Percentiles rank a stretch among this genome's conserved stretches.
These are phyloP conservation scores for Cettia cetti DNA, from an alignment of 2,113 vertebrate species.

Conservation along the genomic window DNA sequence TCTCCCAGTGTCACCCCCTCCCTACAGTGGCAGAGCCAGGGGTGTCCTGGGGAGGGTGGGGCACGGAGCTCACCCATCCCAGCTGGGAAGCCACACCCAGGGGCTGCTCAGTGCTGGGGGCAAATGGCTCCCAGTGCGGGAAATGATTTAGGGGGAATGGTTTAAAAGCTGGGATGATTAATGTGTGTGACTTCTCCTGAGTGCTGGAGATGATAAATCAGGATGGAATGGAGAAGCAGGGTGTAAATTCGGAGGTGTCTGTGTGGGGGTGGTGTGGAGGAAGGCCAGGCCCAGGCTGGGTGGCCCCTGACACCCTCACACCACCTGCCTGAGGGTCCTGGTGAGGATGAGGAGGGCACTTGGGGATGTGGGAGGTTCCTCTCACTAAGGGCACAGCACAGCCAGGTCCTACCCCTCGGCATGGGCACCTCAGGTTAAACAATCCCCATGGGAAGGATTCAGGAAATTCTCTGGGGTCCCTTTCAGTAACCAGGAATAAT, in stretches of 20 bases:
- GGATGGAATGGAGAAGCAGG: not conserved
- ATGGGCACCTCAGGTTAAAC: fast-evolving
- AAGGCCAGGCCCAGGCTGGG: not conserved
- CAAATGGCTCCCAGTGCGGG: not conserved
- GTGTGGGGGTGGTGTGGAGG: not conserved
- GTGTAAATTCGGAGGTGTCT: not conserved
- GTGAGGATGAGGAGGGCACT: not conserved
- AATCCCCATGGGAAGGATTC: not conserved
- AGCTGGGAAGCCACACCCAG: fast-evolving
- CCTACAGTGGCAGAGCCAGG: not conserved
- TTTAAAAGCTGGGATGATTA: conserved; percentile 55
- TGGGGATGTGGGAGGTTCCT: fast-evolving
- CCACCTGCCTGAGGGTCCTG: not conserved
- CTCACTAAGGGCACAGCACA: not conserved
- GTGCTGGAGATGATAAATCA: conserved; percentile 53
- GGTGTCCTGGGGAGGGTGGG: not conserved
- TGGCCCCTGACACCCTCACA: fast-evolving
- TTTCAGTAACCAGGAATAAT: not conserved
- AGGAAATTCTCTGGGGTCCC: not conserved
- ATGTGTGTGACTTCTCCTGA: conserved; percentile 14
- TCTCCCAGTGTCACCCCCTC: not conserved
- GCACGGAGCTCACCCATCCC: not conserved
- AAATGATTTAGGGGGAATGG: conserved; percentile 20
- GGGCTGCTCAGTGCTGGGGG: not conserved
- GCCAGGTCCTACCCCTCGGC: not conserved